These are phyloP conservation scores for Scalopus aquaticus DNA, from an alignment of 2,113 vertebrate species.

Conservation along the genomic window DNA sequence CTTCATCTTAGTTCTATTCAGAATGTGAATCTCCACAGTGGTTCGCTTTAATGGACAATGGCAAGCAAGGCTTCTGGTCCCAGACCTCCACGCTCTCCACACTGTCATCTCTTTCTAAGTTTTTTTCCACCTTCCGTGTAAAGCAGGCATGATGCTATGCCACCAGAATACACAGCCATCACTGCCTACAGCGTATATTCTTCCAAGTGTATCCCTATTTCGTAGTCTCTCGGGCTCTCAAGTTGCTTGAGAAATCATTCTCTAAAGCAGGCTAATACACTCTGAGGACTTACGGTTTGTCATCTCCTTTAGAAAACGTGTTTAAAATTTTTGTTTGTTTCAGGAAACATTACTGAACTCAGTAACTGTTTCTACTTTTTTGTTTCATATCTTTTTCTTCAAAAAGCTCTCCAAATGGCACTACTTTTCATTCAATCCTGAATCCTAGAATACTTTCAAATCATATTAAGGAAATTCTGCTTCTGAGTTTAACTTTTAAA, in stretches of 20 bases:
- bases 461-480: constrained; percentile 4
- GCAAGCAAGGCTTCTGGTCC: not conserved
- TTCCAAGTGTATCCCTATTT: not conserved
- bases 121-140: not conserved
- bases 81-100: not conserved
- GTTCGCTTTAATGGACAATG: not conserved
- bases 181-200: no score
- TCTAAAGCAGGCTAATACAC: not conserved
- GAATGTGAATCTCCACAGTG: not conserved
- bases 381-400: not conserved
- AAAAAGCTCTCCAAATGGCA: not conserved
- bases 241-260: not conserved
- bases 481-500: constrained; percentile 13
- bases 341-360: not conserved
- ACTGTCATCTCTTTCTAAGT: constrained; percentile 7
- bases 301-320: not conserved
- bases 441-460: not conserved
- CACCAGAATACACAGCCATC: not conserved
- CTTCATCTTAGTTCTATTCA: constrained; percentile 11
- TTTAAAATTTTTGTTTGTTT: not conserved
- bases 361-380: not conserved
- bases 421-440: not conserved
- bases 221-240: not conserved
- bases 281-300: not conserved
- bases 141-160: not conserved